Evolutionary conservation across 2,113 vertebrate genomes (phyloP).

Genomic region (Lagopus muta): DNA sequence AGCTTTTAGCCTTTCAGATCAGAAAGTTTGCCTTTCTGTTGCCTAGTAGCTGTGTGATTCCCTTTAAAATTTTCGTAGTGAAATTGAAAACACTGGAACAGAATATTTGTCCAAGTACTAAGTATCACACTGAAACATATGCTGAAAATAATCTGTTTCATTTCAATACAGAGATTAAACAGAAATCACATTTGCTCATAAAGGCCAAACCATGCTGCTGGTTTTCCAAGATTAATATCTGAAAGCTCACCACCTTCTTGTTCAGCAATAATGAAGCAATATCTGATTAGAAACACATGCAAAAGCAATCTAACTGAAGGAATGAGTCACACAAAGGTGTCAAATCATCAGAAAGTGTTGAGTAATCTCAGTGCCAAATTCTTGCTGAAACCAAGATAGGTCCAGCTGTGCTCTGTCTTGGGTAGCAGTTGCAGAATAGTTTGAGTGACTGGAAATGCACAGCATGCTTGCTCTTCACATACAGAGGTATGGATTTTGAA

Average conservation of each 20-base stretch:
- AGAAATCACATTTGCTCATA: background rate
- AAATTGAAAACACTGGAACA: background rate
- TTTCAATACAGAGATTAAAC: background rate
- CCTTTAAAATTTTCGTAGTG: background rate
- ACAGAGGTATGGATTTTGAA: background rate
- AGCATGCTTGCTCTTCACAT: background rate
- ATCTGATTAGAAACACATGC: background rate
- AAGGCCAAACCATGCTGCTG: background rate
- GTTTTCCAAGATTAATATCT: constrained; percentile 13
- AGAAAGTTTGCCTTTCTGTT: background rate
- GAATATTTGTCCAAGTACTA: background rate
- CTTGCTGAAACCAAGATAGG: background rate
- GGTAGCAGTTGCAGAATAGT: background rate
- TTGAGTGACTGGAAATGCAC: background rate
- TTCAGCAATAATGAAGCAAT: background rate
- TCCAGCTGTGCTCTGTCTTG: background rate
- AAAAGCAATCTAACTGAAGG: background rate
- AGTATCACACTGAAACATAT: background rate
- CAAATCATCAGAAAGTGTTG: background rate
- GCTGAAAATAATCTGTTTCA: background rate
- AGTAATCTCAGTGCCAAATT: background rate
- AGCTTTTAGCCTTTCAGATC: background rate
- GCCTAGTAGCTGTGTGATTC: background rate
- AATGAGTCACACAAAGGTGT: constrained; percentile 19
- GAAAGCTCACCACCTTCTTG: background rate